phyloP scores from a whole-genome alignment of 1,140 invertebrate genomes.

The Gonioctena quinquepunctata region DNA sequence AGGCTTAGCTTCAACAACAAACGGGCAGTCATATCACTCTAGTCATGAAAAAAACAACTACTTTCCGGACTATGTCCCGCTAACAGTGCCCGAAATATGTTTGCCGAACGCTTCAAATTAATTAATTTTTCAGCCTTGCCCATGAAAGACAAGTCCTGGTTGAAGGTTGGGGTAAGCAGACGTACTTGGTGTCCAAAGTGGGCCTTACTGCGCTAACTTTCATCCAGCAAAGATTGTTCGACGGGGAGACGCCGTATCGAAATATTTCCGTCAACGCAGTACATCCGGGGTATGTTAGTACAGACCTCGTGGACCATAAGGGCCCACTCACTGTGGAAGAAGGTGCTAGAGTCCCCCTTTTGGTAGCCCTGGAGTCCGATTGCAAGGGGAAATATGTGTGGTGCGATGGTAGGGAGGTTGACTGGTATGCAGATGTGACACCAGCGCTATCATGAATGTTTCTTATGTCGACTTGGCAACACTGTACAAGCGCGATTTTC shows the following conservation, averaged over 20 bases:
- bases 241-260: constrained; percentile 53
- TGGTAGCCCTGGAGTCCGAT: constrained; percentile 51
- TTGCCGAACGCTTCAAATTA: no score
- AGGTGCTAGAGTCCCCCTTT: constrained; percentile 58
- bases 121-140: no score
- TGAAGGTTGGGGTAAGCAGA: constrained; percentile 64
- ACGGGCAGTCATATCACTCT: no score
- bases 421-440: constrained; percentile 44
- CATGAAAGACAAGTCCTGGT: no score
- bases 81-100: no score
- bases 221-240: constrained; percentile 65
- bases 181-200: constrained; percentile 72
- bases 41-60: no score
- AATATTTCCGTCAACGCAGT: constrained; percentile 68
- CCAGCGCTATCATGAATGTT: no score
- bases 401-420: constrained; percentile 48
- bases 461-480: no score
- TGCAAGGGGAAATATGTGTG: constrained; percentile 57
- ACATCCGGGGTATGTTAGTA: constrained; percentile 70
- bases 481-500: no score
- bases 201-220: constrained; percentile 64
- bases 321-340: constrained; percentile 66
- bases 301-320: constrained; percentile 68
- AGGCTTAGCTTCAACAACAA: no score
- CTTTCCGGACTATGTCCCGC: no score